A percentile compares a stretch with the other conserved stretches of the same genome.
These are phyloP conservation scores for Dugesia japonica DNA, from an alignment of 2,888 invertebrate genomes.

Conservation along the genomic window DNA sequence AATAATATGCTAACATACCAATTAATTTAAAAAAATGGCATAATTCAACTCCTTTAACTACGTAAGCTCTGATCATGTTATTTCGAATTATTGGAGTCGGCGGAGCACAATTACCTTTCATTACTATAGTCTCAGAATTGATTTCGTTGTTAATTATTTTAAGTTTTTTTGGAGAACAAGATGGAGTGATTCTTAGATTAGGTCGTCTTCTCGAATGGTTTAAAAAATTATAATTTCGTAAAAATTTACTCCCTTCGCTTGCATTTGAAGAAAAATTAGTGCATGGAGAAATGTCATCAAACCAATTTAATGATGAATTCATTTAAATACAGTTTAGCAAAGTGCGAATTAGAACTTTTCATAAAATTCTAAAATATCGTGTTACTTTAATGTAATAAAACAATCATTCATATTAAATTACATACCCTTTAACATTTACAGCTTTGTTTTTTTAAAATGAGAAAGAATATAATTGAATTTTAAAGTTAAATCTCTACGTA, in stretches of 20 bases:
- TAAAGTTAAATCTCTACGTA: no score
- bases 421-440: no score
- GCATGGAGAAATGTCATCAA: conserved; percentile 23
- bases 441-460: no score
- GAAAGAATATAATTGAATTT: no score
- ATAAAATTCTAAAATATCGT: conserved; percentile 3
- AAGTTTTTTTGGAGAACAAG: conserved; percentile 20
- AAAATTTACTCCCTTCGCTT: conserved; percentile 1
- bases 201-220: neutral
- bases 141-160: neutral
- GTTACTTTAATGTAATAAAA: neutral
- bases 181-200: conserved; percentile 26
- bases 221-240: conserved; percentile 9
- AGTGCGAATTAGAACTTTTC: neutral
- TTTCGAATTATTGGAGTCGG: neutral
- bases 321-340: neutral
- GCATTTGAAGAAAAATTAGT: neutral
- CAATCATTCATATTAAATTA: no score
- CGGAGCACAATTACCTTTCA: conserved; percentile 24
- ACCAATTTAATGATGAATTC: conserved; percentile 27
- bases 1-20: neutral
- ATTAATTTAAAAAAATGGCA: conserved; percentile 24
- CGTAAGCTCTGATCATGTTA: conserved; percentile 17
- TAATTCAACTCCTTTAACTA: conserved; percentile 26
- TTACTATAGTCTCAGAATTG: neutral